Evolutionary conservation across 2,113 vertebrate genomes (phyloP).

Genomic region (Gulo gulo): DNA sequence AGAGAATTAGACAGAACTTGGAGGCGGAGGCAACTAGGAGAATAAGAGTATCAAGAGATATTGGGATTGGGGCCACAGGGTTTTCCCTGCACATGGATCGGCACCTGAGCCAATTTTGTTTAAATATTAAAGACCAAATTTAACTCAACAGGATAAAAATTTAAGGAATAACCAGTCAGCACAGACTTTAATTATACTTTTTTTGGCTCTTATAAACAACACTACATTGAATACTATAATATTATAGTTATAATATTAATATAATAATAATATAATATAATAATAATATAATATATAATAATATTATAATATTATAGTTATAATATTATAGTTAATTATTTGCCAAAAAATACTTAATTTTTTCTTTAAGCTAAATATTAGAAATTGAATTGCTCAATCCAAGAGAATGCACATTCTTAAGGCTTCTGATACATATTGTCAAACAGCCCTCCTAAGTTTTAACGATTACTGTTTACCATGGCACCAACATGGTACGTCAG

Average conservation of each 20-base stretch:
- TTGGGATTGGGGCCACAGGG: neutral
- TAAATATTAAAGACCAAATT: constrained; percentile 3
- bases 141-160: neutral
- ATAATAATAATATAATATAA: too few species aligned
- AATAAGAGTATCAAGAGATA: neutral
- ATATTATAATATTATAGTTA: too few species aligned
- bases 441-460: neutral
- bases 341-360: neutral
- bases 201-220: neutral
- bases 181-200: neutral
- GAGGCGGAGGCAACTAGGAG: neutral
- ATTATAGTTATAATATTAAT: too few species aligned
- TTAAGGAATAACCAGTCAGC: neutral
- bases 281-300: too few species aligned
- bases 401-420: neutral
- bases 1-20: neutral
- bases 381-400: neutral
- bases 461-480: neutral
- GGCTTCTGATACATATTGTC: neutral
- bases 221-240: neutral
- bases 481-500: neutral
- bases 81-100: neutral
- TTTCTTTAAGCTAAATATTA: neutral
- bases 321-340: neutral
- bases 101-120: neutral